Base-by-base conservation (phyloP, 2,797 vertebrate species). In the Poecilia gillii region DNA sequence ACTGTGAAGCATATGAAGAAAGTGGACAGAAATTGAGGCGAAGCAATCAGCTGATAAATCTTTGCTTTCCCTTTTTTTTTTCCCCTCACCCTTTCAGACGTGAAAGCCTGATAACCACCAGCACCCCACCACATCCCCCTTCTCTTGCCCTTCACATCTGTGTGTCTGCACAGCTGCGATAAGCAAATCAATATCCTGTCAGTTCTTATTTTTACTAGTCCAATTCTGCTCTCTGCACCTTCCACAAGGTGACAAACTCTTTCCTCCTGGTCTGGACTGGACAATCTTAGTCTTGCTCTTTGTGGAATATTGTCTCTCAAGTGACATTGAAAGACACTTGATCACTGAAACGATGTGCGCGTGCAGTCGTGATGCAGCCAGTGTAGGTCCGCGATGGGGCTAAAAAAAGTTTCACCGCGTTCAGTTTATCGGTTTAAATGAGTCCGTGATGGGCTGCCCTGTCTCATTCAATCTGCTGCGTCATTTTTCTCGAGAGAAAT, bases 121-220 rank as follows among this genome's bases (percentile, higher is more conserved):
- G 86, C 93, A 89, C 91, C 90, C 82, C 87, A 31, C 80, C 85
- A 57, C 89, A 79, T 74, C 86, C 80, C 88, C 84, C 90, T 90
- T 87, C 93, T 88, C 91, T 92, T 94, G 94, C 95, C 95, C 94
- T 94, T 96, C 94, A 95, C 94, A 94, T 95, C 91, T 94, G 92
- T 95, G 94, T 95, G 95, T 96, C 95, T 96, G 95, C 95, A 95
- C 89, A 91, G 94, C 92, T 77, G 93, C 90, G 95, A 96, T 96
- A 96, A 96, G 95, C 95, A 96, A 96, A 96, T 96, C 96, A 96
- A 96, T 96, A 96, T 95, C 94, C 95, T 96, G 95, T 96, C 96
- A 96, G 95, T 96, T 96, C 94, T 96, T 92, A 96, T 96, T 96
- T 96, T 96, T 95, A 95, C 95, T 92, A 90, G 93, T 93, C 94